Evolutionary conservation across 2,797 vertebrate genomes (phyloP), one percentile per base, ranked within the genome.

Genomic region (Malurus leucopterus): DNA sequence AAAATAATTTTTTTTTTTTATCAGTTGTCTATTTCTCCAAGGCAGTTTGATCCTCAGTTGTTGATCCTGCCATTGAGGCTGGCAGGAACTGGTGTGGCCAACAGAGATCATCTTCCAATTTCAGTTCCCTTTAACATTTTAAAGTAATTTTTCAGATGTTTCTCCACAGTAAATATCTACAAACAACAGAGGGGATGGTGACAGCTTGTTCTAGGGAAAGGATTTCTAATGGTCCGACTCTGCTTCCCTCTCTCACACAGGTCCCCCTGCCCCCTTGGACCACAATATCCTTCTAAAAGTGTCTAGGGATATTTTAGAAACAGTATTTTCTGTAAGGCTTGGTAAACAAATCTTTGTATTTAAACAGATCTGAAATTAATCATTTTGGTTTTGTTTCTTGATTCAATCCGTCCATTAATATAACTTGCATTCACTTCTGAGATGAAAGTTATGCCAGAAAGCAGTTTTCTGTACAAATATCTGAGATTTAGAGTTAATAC

Each of bases 161-260:
- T 68, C 69, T 80, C 62, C 16, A 2, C 11, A 67, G 58, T 49
- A 38, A 53, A 36, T 34, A 36, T 46, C 27, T 75, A 34, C 18
- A 70, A 89, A 85, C 30, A 76, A 34, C 9, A 40, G 34, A 63
- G 51, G 14, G 71, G 17, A 20, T 16, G 3, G 18, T 40, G 47
- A 43, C 11, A 75, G 43, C 27, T 77, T 58, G 8, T 88, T 75
- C 29, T 32, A n/a, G 20, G 32, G 47, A 40, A 53, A 59, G 38
- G 13, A 27, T 58, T 86, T 84, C 21, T 34, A 11, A 18, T 16
- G 7, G 8, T 64, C 72, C 18, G 65, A 18, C 12, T 47, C n/a
- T 43, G 9, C 5, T 44, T 41, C 24, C 36, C 22, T n/a, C 11
- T 6, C 3, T n/a, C 41, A 12, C 32, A 8, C 0, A 0, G 5